Evolutionary conservation across 2,797 vertebrate genomes (phyloP).

Genomic region (Novumbra hubbsi): DNA sequence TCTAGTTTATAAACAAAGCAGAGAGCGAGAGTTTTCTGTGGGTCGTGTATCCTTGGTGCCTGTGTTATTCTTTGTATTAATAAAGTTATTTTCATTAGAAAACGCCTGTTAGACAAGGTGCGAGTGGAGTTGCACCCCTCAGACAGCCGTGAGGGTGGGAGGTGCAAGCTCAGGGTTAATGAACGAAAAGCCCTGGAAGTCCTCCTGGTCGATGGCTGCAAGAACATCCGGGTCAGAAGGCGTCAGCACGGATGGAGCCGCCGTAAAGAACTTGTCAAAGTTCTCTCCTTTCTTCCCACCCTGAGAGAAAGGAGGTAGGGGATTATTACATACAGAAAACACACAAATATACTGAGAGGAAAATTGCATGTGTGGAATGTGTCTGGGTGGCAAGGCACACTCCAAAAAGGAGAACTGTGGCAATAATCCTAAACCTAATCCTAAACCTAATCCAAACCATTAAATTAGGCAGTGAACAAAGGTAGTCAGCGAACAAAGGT

Average conservation of each 20-base stretch:
- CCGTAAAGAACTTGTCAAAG: slow-evolving; percentile 92
- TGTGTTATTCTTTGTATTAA: background rate
- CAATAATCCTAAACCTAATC: background rate
- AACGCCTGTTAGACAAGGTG: background rate
- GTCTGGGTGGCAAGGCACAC: no score
- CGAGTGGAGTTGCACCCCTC: background rate
- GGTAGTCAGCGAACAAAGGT: no score
- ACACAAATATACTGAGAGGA: slow-evolving; percentile 5
- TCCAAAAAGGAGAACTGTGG: no score
- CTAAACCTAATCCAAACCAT: no score
- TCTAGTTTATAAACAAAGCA: background rate
- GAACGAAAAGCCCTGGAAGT: slow-evolving; percentile 87
- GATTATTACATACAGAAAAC: background rate
- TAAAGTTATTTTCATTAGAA: background rate
- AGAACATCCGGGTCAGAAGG: slow-evolving; percentile 88
- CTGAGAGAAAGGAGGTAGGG: slow-evolving; percentile 58
- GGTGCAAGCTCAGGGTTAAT: slow-evolving; percentile 80
- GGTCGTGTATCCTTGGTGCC: background rate
- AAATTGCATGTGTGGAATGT: no score
- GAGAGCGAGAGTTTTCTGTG: background rate
- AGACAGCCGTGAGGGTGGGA: slow-evolving; percentile 67
- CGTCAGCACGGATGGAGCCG: slow-evolving; percentile 80
- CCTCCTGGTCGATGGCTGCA: slow-evolving; percentile 85
- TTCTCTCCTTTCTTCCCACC: slow-evolving; percentile 88
- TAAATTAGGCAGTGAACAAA: no score